phyloP scores from a whole-genome alignment of 2,797 vertebrate species.

The Cynopterus sphinx region DNA sequence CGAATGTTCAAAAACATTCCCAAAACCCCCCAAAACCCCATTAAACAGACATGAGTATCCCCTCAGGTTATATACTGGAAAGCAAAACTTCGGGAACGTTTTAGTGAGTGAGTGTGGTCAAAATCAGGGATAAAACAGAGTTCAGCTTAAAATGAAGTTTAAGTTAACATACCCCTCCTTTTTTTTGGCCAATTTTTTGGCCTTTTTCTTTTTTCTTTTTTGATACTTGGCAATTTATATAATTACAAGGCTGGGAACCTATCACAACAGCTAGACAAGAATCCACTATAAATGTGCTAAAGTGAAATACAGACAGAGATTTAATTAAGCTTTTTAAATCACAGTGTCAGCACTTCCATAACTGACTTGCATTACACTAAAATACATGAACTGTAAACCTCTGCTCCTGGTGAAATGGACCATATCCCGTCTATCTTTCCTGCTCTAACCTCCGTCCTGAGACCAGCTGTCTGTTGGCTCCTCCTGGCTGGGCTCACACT shows the following conservation, averaged over 20 bases:
- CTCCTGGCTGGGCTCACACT: neutral
- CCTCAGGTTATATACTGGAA: neutral
- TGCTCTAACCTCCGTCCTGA: neutral
- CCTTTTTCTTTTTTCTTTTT: neutral
- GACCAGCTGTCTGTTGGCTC: neutral
- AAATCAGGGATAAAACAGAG: conserved; percentile 15
- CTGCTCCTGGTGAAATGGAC: conserved; percentile 55
- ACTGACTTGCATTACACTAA: conserved; percentile 72
- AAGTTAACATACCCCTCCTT: neutral
- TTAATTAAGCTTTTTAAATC: conserved; percentile 62
- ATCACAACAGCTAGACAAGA: conserved; percentile 25
- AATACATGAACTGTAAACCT: conserved; percentile 70
- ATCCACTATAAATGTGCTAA: conserved; percentile 33
- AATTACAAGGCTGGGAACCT: conserved; percentile 29
- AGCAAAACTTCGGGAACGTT: neutral
- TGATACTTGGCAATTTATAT: conserved; percentile 8
- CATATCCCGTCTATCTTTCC: neutral
- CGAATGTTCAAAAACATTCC: neutral
- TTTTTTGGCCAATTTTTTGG: neutral
- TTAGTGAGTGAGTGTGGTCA: conserved; percentile 21
- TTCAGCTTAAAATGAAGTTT: conserved; percentile 24
- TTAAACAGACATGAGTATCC: neutral
- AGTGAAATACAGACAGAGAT: conserved; percentile 64
- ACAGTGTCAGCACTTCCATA: conserved; percentile 71
- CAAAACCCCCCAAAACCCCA: neutral